Base-by-base conservation (phyloP, 1,140 invertebrate genomes). In the Rhynchophorus ferrugineus region DNA sequence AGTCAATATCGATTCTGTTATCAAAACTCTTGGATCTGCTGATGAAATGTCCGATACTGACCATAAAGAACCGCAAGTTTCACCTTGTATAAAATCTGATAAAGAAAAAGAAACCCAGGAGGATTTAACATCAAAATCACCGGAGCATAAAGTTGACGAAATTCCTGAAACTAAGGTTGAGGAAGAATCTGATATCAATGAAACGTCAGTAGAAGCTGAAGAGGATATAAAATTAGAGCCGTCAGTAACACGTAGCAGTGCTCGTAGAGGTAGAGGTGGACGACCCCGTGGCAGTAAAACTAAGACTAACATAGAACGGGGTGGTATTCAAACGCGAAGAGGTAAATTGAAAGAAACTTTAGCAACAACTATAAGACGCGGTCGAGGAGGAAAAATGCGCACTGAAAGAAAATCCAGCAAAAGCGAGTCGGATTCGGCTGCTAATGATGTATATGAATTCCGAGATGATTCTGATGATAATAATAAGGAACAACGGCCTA, bases 391-490 rank as follows among this genome's bases (percentile, higher is more conserved):
- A 56, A 72, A 75, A 37, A 24, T 34, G 5, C 70, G 61, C 58
- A 80, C 67, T 33, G 79, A 73, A 62, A 74, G 66, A 70, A 83
- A 74, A 74, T 71, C 69, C 54, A 76, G 69, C 71, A 78, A 67
- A 66, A 62, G 71, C 2, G 70, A 74, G 11, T 71, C 66, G 46
- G 73, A 66, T 43, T 69, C 60, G 42, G 54, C 66, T 16, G 69
- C 68, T 54, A 68, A 70, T 52, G 87, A 90, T 63, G 79, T 90
- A 2, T 90, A 90, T 58, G 87, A 90, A 65, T 90, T 89, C 64
- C 82, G 85, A 59, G 87, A 90, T 61, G 87, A 89, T 64, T 85
- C 84, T 19, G 84, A 85, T 39, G 86, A 89, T 60, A 74, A 63
- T 22, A 57, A 56, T 41, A 79, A 80, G 66, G 71, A 78, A 36